A percentile compares a stretch with the other conserved stretches of the same genome.
These are phyloP conservation scores for Phasia obesa DNA, from an alignment of 2,888 invertebrate species.

Conservation along the genomic window DNA sequence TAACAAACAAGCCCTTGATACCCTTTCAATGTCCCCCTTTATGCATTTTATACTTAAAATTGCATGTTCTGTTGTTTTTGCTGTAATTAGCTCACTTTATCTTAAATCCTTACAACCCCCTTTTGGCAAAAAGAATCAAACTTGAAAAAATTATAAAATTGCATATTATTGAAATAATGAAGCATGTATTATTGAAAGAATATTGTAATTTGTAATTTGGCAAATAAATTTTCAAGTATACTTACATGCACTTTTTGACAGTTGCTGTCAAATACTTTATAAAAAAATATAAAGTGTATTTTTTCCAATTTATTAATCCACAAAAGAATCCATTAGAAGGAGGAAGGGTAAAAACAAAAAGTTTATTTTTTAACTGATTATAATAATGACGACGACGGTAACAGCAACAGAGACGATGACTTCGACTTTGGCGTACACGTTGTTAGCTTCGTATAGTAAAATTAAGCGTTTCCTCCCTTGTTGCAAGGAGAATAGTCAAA, in stretches of 20 bases:
- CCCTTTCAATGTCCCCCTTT: background rate
- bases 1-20: background rate
- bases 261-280: slow-evolving; percentile 69
- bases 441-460: slow-evolving; percentile 28
- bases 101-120: slow-evolving; percentile 43
- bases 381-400: background rate
- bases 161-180: slow-evolving; percentile 42
- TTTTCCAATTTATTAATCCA: slow-evolving; percentile 53
- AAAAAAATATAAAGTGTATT: slow-evolving; percentile 29
- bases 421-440: slow-evolving; percentile 1
- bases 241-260: slow-evolving; percentile 77
- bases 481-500: slow-evolving; percentile 25
- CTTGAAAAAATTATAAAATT: slow-evolving; percentile 13
- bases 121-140: background rate
- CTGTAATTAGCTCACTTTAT: slow-evolving; percentile 76
- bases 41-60: slow-evolving; percentile 19
- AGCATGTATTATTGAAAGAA: slow-evolving; percentile 49
- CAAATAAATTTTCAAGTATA: slow-evolving; percentile 74
- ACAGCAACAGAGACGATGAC: slow-evolving; percentile 1
- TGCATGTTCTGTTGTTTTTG: slow-evolving; percentile 22
- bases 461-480: slow-evolving; percentile 69
- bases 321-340: slow-evolving; percentile 24
- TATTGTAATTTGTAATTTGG: slow-evolving; percentile 45
- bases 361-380: slow-evolving; percentile 8
- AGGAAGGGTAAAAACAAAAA: background rate